phyloP scores from a whole-genome alignment of 2,797 vertebrate species.

The Acanthurus tractus region DNA sequence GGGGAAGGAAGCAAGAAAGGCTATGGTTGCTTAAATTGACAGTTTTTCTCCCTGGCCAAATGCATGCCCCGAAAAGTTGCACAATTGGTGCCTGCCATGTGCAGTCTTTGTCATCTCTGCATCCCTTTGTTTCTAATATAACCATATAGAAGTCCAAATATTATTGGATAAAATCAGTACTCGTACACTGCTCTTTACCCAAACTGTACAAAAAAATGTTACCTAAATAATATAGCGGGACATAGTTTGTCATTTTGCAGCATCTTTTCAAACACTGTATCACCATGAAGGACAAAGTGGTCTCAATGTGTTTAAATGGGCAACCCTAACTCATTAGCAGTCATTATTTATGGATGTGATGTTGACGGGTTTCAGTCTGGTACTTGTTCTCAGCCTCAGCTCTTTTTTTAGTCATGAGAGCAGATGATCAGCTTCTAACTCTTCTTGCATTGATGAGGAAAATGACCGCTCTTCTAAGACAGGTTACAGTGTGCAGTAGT shows the following conservation, averaged over 20 bases:
- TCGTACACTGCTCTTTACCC: not conserved
- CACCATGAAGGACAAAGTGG: conserved; percentile 8
- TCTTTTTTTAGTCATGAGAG: conserved; percentile 1
- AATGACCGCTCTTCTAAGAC: conserved; percentile 7
- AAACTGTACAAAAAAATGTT: not conserved
- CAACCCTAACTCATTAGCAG: conserved; percentile 58
- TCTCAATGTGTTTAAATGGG: conserved; percentile 44
- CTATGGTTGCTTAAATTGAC: conserved; percentile 49
- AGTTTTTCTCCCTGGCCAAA: conserved; percentile 44
- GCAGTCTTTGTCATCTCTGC: not conserved
- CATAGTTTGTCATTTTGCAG: not conserved
- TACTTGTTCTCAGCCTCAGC: conserved; percentile 10
- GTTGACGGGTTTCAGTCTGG: conserved; percentile 13
- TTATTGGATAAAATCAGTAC: no score
- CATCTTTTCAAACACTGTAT: conserved; percentile 2
- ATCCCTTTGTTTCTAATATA: not conserved
- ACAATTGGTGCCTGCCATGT: conserved; percentile 6
- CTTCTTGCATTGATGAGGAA: conserved; percentile 1
- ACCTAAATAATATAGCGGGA: not conserved
- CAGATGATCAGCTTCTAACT: conserved; percentile 3
- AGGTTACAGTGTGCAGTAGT: not conserved
- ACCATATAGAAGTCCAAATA: conserved; percentile 4
- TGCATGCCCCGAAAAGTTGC: conserved; percentile 32
- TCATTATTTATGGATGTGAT: conserved; percentile 36
- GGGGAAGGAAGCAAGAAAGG: conserved; percentile 46